These are phyloP conservation scores for Hemistola chrysoprasaria DNA, from an alignment of 2,888 invertebrate species.

Conservation along the genomic window DNA sequence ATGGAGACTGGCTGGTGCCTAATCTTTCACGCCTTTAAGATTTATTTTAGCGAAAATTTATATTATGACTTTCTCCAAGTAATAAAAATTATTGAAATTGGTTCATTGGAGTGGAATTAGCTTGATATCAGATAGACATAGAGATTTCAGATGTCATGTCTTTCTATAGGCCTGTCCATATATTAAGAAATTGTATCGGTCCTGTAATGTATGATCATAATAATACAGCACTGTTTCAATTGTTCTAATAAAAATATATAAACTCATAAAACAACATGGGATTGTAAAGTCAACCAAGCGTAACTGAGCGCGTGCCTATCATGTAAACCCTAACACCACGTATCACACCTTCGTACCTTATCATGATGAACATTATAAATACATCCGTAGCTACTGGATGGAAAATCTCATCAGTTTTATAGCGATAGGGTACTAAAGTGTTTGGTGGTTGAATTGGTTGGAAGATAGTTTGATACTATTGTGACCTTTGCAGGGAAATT, in stretches of 20 bases:
- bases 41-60: too few relatives aligned
- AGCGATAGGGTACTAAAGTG: slow-evolving; percentile 2
- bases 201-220: too few relatives aligned
- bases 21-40: too few relatives aligned
- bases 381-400: neutral
- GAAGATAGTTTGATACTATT: slow-evolving; percentile 19
- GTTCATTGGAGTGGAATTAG: too few relatives aligned
- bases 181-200: too few relatives aligned
- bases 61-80: too few relatives aligned
- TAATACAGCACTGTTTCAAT: slow-evolving; percentile 19
- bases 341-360: slow-evolving; percentile 2
- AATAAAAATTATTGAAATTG: too few relatives aligned
- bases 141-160: too few relatives aligned
- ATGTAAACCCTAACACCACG: neutral
- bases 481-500: slow-evolving; percentile 22
- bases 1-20: too few relatives aligned
- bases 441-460: slow-evolving; percentile 11
- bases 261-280: slow-evolving; percentile 13
- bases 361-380: neutral
- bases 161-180: too few relatives aligned
- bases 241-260: slow-evolving; percentile 22
- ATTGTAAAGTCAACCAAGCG: slow-evolving; percentile 12
- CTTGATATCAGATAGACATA: too few relatives aligned
- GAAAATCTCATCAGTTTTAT: neutral
- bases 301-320: slow-evolving; percentile 15